Conservation (phyloP, 1,140 invertebrate genomes). For the Rhizoglyphus robini region DNA sequence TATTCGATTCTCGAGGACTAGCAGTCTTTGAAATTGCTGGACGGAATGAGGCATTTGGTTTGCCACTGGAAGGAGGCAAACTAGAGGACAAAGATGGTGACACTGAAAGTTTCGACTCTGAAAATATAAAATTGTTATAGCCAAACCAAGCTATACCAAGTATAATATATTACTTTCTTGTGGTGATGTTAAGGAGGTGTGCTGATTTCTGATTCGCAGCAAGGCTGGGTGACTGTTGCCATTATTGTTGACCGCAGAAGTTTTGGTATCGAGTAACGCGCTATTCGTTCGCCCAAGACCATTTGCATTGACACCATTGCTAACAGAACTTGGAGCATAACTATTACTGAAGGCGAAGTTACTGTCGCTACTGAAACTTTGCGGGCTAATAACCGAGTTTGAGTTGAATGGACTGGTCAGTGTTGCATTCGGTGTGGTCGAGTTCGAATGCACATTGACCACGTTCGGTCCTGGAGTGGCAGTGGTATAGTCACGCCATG, state of each 20-base stretch:
- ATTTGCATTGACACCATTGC: background rate
- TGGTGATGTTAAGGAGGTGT: background rate
- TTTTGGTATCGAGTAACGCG: background rate
- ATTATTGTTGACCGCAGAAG: background rate
- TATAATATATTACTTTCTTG: background rate
- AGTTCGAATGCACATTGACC: background rate
- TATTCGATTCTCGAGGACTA: background rate
- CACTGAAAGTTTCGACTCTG: background rate
- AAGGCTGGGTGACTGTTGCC: background rate
- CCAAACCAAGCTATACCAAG: background rate
- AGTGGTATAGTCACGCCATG: conserved; percentile 62
- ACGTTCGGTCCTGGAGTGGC: background rate
- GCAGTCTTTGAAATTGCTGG: background rate
- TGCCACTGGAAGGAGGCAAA: background rate
- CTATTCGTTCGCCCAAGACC: background rate
- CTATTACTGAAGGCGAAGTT: background rate
- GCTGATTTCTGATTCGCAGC: background rate
- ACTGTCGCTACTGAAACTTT: background rate
- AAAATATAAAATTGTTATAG: no score
- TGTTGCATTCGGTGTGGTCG: background rate
- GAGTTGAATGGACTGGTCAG: conserved; percentile 3
- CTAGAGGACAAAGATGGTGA: background rate
- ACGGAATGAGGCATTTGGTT: background rate
- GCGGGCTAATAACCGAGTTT: background rate
- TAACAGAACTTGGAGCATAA: background rate